Evolutionary conservation across 2,888 invertebrate species (phyloP).

Genomic region (Cyclophora punctaria): DNA sequence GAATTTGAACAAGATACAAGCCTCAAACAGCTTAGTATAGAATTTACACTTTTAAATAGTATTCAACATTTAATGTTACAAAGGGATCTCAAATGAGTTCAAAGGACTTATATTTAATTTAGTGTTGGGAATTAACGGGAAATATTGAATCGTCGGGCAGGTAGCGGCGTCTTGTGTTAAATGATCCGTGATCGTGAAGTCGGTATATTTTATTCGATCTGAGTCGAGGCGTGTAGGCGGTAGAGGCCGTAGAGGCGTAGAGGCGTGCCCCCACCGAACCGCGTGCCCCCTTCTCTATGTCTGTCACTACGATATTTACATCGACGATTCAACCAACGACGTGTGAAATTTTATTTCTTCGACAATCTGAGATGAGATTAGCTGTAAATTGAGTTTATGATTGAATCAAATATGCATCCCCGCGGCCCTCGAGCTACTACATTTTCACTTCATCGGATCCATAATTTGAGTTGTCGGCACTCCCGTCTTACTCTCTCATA

Average conservation of each 20-base stretch:
- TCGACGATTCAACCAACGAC: constrained; percentile 56
- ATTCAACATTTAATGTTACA: too few species aligned
- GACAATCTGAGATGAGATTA: constrained; percentile 73
- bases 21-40: too few species aligned
- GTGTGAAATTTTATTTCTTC: constrained; percentile 73
- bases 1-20: too few species aligned
- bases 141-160: constrained; percentile 47
- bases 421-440: constrained; percentile 27
- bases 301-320: constrained; percentile 38
- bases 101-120: constrained; percentile 44
- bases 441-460: constrained; percentile 53
- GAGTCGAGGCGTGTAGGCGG: constrained; percentile 1
- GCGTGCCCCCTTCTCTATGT: constrained; percentile 26
- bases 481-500: constrained; percentile 39
- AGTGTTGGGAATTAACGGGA: constrained; percentile 41
- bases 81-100: too few species aligned
- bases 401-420: constrained; percentile 67
- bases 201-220: constrained; percentile 52
- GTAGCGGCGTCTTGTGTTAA: constrained; percentile 30
- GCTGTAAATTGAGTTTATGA: constrained; percentile 73
- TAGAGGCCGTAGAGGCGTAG: constrained; percentile 4
- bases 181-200: constrained; percentile 54
- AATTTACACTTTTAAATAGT: too few species aligned
- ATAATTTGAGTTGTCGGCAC: constrained; percentile 55
- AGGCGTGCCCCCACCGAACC: constrained; percentile 7